Conservation (phyloP, 2,797 vertebrate genomes). For the Tapirus indicus region DNA sequence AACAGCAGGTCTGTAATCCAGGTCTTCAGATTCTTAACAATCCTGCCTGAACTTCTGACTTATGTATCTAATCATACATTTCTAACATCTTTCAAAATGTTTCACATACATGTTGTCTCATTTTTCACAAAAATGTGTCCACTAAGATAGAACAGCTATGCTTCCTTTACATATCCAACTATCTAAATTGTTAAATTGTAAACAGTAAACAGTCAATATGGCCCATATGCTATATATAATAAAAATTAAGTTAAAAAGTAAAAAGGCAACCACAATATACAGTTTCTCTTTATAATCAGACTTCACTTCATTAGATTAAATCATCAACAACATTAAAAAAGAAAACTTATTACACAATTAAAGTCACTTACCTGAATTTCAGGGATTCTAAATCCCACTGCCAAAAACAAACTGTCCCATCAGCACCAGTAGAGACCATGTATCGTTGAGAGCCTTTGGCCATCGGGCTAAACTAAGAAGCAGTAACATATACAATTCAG, state of each 20-base stretch:
- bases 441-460: conserved; percentile 96
- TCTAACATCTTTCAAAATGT: background rate
- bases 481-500: conserved; percentile 41
- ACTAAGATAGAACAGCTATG: background rate
- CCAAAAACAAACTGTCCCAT: conserved; percentile 99
- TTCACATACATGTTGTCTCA: background rate
- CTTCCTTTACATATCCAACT: background rate
- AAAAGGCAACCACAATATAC: conserved; percentile 13
- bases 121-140: background rate
- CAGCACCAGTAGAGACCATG: conserved; percentile 98
- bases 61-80: background rate
- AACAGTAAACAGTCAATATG: background rate
- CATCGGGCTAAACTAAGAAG: conserved; percentile 96
- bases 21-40: background rate
- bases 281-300: conserved; percentile 25
- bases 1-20: background rate
- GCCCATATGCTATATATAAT: background rate
- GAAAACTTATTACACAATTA: background rate
- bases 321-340: background rate
- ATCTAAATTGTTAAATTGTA: background rate
- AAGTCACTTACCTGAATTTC: conserved; percentile 94
- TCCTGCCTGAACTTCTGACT: background rate
- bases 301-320: background rate
- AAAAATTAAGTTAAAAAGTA: conserved; percentile 38
- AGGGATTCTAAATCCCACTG: conserved; percentile 96